These are phyloP conservation scores for Meriones psammophilus DNA, from an alignment of 2,797 vertebrate genomes.

Conservation along the genomic window DNA sequence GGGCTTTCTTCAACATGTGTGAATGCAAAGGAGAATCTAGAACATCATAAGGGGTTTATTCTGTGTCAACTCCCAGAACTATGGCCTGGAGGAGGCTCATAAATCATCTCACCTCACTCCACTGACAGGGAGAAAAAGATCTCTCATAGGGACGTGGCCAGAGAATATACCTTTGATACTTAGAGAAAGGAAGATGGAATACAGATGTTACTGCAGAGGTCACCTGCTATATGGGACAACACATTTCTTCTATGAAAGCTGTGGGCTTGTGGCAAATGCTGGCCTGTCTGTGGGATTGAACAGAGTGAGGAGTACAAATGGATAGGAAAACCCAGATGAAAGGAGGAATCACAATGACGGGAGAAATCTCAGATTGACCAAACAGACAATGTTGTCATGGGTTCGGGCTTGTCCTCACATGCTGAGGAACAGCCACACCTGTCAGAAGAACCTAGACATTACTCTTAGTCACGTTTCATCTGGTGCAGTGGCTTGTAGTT, in stretches of 20 bases:
- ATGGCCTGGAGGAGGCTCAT: neutral
- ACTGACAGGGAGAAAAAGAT: neutral
- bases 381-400: slow-evolving; percentile 45
- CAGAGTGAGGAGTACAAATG: neutral
- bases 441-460: slow-evolving; percentile 32
- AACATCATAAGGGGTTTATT: neutral
- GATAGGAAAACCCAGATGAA: slow-evolving; percentile 35
- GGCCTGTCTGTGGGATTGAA: neutral
- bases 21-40: neutral
- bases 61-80: neutral
- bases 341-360: neutral
- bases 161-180: neutral
- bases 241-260: slow-evolving; percentile 20
- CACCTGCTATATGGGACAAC: neutral
- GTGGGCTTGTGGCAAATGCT: neutral
- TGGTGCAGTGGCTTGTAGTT: neutral
- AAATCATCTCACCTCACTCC: neutral
- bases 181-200: neutral
- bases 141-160: neutral
- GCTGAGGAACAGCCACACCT: slow-evolving; percentile 10
- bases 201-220: neutral
- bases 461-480: slow-evolving; percentile 46
- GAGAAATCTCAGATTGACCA: slow-evolving; percentile 43
- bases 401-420: neutral
- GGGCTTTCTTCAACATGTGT: neutral